Evolutionary conservation across 2,797 vertebrate species (phyloP).

Genomic region (Taeniopygia guttata): DNA sequence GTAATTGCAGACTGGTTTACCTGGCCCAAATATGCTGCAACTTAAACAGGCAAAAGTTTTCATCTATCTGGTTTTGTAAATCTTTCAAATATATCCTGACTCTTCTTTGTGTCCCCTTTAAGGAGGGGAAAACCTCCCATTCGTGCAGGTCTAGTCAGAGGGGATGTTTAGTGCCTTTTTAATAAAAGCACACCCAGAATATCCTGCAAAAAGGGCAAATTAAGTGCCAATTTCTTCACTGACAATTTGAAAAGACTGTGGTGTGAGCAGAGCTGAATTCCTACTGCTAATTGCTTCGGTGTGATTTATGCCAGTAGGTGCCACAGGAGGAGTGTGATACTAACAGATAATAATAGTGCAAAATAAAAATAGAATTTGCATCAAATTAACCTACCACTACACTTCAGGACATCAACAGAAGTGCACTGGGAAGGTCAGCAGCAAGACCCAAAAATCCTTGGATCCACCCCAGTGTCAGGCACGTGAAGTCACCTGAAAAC

Average conservation of each 20-base stretch:
- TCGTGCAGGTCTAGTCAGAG: background rate
- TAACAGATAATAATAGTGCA: background rate
- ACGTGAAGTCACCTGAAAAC: fast-evolving
- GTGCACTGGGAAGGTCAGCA: background rate
- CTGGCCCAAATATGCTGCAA: background rate
- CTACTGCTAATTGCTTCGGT: background rate
- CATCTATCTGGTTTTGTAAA: background rate
- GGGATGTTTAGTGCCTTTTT: background rate
- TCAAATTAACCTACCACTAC: background rate
- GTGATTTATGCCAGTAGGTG: background rate
- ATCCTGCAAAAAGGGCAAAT: background rate
- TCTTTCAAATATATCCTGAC: background rate
- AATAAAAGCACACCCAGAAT: background rate
- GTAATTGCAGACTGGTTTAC: background rate
- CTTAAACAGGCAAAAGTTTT: background rate
- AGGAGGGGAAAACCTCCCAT: fast-evolving
- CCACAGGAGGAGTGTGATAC: background rate
- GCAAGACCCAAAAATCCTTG: background rate
- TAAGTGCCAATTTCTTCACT: background rate
- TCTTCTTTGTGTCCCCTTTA: background rate
- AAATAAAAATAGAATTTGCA: slow-evolving; percentile 6
- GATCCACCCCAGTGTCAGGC: background rate
- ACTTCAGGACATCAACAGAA: background rate
- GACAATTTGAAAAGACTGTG: background rate
- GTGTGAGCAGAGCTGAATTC: background rate